phyloP scores from a whole-genome alignment of 2,113 vertebrate genomes.

The Centropus bengalensis region DNA sequence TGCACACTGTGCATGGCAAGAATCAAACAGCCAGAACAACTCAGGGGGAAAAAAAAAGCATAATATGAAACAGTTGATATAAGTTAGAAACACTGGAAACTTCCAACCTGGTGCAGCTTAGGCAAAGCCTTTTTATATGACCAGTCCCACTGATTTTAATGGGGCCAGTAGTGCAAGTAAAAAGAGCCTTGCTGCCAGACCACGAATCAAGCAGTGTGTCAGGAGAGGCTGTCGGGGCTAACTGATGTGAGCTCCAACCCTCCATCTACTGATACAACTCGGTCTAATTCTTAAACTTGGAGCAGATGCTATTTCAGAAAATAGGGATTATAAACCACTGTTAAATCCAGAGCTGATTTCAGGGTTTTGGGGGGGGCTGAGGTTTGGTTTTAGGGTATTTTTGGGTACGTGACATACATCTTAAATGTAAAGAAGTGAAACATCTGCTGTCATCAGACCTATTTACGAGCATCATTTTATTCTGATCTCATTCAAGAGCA shows the following conservation, averaged over 20 bases:
- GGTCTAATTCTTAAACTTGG: neutral
- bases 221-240: neutral
- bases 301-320: slow-evolving; percentile 10
- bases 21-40: slow-evolving; percentile 35
- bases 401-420: fast-evolving
- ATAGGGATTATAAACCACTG: neutral
- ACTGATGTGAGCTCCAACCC: slow-evolving; percentile 2
- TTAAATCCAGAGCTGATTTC: neutral
- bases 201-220: neutral
- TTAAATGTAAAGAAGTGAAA: neutral
- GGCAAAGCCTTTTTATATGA: neutral
- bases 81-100: neutral
- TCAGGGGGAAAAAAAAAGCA: neutral
- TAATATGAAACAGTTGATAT: neutral
- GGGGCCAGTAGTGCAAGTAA: neutral
- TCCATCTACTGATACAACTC: neutral
- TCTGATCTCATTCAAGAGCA: neutral
- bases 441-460: neutral
- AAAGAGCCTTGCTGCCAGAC: neutral
- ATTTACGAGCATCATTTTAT: neutral
- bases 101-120: slow-evolving; percentile 9
- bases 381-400: neutral
- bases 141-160: neutral
- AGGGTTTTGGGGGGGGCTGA: neutral
- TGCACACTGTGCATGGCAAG: slow-evolving; percentile 21